Base-by-base conservation (phyloP, 1,140 invertebrate species). In the Muscidifurax raptorellus region DNA sequence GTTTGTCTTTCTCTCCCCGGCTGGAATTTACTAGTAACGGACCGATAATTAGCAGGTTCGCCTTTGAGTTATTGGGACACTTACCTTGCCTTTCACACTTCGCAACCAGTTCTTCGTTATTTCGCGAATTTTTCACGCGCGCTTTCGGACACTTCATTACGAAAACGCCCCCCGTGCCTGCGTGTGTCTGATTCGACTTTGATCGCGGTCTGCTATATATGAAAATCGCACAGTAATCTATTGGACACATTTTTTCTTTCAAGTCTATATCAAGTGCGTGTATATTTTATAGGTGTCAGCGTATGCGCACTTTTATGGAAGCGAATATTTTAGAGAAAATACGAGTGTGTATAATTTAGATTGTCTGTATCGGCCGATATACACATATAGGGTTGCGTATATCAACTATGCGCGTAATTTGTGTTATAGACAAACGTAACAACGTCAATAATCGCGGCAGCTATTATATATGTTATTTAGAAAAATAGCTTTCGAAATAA, bases 41-140 rank as follows among this genome's bases (percentile, higher is more conserved):
- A 52, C 40, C 30, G 52, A 75, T 75, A 75, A 84, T 84, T 84
- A 77, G 44, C 44, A 75, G 30, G 66, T 72, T 47, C 40, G 52
- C 15, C 52, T 59, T 25, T 22, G 75, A 67, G 80, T 75, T 69
- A 78, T 83, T 71, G 75, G 64, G 59, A 78, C 75, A 78, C 72
- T 83, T 79, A 79, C 82, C 82, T 83, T 83, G 47, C 71, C 81
- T 76, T 71, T 77, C 82, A 71, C 36, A 67, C 75, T 82, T 82
- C 32, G 7, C 10, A 67, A 71, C 75, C 9, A 72, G 40, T 30
- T 72, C 36, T 72, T 79, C 27, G 4, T 52, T 64, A 10, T 47
- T 32, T 59, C 30, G 59, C 64, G n/a, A 81, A 81, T 77, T 44
- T 30, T 77, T 66, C 10, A 2, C 18, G 30, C 18, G 25, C 44